A percentile compares a stretch with the other conserved stretches of the same genome.
phyloP scores from a whole-genome alignment of 1,140 invertebrate species.

The Fopius arisanus region DNA sequence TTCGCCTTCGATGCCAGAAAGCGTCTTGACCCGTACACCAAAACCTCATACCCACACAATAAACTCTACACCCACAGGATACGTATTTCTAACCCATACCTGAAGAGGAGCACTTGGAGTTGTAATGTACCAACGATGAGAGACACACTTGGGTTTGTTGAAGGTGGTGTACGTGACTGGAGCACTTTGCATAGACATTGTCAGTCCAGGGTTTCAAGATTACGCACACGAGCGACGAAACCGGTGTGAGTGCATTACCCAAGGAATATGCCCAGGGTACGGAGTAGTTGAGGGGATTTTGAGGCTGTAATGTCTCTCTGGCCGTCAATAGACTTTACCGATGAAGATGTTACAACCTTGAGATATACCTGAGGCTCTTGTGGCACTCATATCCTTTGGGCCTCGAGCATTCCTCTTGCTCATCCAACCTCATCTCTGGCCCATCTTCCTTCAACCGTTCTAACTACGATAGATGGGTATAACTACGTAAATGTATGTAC shows the following conservation, averaged over 20 bases:
- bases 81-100: constrained; percentile 45
- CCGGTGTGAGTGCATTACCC: background rate
- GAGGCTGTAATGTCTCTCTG: constrained; percentile 38
- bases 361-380: background rate
- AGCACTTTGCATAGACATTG: constrained; percentile 16
- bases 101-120: constrained; percentile 26
- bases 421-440: background rate
- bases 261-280: background rate
- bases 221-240: background rate
- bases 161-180: constrained; percentile 21
- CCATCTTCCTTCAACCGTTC: background rate
- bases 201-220: constrained; percentile 32
- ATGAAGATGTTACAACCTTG: constrained; percentile 46
- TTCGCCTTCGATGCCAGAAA: constrained; percentile 16
- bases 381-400: constrained; percentile 47
- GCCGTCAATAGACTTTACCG: constrained; percentile 51
- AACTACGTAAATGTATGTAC: background rate
- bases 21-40: constrained; percentile 48
- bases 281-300: background rate
- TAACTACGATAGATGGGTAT: background rate
- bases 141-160: constrained; percentile 1
- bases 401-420: constrained; percentile 30
- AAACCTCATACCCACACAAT: background rate
- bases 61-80: background rate
- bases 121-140: background rate